Base-by-base conservation (phyloP, 2,797 vertebrate species). In the Lepilemur ruficaudatus region DNA sequence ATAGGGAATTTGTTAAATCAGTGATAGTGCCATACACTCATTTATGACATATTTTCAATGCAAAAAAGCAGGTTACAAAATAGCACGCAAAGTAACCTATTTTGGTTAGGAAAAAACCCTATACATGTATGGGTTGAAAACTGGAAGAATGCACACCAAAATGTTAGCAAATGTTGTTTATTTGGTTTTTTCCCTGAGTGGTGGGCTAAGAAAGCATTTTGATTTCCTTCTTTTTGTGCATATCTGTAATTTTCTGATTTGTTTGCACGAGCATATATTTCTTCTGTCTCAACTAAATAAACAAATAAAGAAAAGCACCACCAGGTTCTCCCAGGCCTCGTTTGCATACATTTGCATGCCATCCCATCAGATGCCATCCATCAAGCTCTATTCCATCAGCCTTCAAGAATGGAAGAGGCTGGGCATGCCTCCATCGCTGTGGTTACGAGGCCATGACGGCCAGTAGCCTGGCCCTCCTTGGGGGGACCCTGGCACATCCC, bases 321-420 rank as follows among this genome's bases (percentile, higher is more conserved):
- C 17, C 0, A 4, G 41, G 46, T 65, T 79, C 95, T 95, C 41
- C 0, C 17, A 57, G 88, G 69, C 63, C 88, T 97, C 63, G 1
- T 97, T 95, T 97, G 91, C 97, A 97, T 98, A 67, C 4, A 96
- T 96, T 97, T 97, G 91, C 93, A 96, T 95, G 72, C 20, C 65
- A 15, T 10, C 87, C 59, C 52, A 11, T 81, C 93, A 2, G 15
- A 17, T 0, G 23, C 75, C 84, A 82, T 93, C 97, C 86, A 22
- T 93, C 97, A 97, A 88, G 13, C 55, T 14, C 18, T 5, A 5
- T 0, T 5, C 81, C 50, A 28, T 25, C 92, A 67, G 92, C 95
- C 78, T 70, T 84, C 67, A 52, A 48, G 84, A 57, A 43, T 13
- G 0, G 23, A 89, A 50, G 65, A 72, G 52, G 35, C 30, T 28